Conservation (phyloP, 2,113 vertebrate genomes). For the Syrrhaptes paradoxus region DNA sequence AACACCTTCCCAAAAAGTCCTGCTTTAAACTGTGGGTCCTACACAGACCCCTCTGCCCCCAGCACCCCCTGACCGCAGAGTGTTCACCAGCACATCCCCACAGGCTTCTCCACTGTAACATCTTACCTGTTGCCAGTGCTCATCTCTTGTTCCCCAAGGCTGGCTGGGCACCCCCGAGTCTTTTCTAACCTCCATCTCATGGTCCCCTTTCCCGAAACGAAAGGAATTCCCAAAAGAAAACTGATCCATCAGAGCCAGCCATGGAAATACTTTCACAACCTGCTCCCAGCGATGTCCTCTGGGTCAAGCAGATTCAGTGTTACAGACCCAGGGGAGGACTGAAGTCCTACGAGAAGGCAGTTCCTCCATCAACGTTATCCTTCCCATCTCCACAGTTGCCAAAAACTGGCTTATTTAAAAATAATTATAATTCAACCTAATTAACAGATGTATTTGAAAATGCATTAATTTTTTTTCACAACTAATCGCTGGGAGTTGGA, state of each 20-base stretch:
- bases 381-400: conserved; percentile 8
- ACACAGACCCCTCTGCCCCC: background rate
- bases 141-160: background rate
- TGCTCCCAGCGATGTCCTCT: background rate
- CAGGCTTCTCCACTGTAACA: background rate
- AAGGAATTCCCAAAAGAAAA: background rate
- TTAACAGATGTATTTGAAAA: conserved; percentile 56
- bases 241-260: background rate
- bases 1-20: background rate
- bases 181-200: background rate
- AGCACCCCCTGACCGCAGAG: background rate
- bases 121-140: background rate
- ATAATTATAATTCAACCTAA: conserved; percentile 54
- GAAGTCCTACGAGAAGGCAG: background rate
- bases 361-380: background rate
- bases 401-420: conserved; percentile 50
- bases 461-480: conserved; percentile 24
- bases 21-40: background rate
- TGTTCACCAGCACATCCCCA: background rate
- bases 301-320: background rate
- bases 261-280: background rate
- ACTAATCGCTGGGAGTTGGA: conserved; percentile 14
- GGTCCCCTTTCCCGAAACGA: background rate
- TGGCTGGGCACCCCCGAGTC: background rate
- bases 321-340: background rate